Evolutionary conservation across 2,113 vertebrate species (phyloP).

Genomic region (Anguilla japonica): DNA sequence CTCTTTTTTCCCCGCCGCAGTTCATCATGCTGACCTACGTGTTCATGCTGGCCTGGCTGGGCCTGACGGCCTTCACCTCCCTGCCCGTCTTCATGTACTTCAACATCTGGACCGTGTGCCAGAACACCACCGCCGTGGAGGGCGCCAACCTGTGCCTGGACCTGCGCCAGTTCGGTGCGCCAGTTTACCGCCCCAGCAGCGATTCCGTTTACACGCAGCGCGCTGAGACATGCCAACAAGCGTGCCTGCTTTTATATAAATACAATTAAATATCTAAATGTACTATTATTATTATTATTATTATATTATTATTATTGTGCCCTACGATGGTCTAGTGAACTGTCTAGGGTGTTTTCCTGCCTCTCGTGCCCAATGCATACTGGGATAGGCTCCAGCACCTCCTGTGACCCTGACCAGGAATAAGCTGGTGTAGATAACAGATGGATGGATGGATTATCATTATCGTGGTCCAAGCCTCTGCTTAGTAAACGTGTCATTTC

Average conservation of each 20-base stretch:
- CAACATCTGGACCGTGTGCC: conserved; percentile 98
- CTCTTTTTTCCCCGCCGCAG: conserved; percentile 58
- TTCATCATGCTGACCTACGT: conserved; percentile 99
- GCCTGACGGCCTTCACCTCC: conserved; percentile 93
- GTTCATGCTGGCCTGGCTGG: conserved; percentile 99
- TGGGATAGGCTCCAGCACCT: no score
- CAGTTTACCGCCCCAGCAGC: no score
- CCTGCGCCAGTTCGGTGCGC: conserved; percentile 92
- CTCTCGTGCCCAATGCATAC: no score
- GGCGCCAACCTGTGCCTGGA: conserved; percentile 89
- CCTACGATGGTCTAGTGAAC: no score
- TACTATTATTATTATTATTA: no score
- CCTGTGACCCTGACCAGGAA: no score
- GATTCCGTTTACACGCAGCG: neutral
- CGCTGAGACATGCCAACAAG: neutral
- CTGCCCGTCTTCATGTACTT: conserved; percentile 98
- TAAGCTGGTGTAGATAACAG: no score
- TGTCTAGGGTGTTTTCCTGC: no score
- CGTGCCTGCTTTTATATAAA: no score
- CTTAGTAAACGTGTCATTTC: neutral
- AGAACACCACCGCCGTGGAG: conserved; percentile 85
- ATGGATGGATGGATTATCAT: neutral
- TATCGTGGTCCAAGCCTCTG: neutral
- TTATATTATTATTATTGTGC: no score
- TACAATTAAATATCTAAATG: no score